phyloP scores from a whole-genome alignment of 2,797 vertebrate genomes.

The Echiichthys vipera region DNA sequence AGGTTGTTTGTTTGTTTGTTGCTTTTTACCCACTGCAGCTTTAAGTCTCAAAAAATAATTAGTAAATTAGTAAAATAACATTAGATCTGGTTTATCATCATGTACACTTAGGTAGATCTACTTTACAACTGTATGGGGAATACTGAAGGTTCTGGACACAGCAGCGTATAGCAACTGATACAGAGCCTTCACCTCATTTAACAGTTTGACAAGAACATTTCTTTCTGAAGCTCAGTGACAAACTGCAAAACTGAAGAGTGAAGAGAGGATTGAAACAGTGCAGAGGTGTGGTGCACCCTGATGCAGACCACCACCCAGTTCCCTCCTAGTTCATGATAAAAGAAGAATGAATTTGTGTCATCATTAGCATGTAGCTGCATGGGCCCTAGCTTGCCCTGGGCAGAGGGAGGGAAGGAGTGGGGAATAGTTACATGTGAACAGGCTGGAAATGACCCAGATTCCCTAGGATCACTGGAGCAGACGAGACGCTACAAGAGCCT shows the following conservation, averaged over 20 bases:
- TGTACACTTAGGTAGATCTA: neutral
- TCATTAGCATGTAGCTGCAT: constrained; percentile 77
- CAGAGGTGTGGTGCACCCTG: constrained; percentile 15
- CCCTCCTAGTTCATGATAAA: constrained; percentile 35
- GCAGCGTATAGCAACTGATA: constrained; percentile 6
- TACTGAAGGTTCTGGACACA: constrained; percentile 1
- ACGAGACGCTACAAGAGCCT: constrained; percentile 78
- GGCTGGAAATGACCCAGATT: constrained; percentile 88
- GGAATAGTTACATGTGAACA: constrained; percentile 77
- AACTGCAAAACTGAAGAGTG: constrained; percentile 15
- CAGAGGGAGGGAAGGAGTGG: constrained; percentile 72
- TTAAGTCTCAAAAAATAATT: too few relatives aligned
- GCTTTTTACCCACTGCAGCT: too few relatives aligned
- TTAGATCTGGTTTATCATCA: neutral
- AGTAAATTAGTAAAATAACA: constrained; percentile 10
- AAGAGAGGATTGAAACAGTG: constrained; percentile 16
- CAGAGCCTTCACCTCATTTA: constrained; percentile 8
- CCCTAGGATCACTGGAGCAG: constrained; percentile 81
- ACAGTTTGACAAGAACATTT: neutral
- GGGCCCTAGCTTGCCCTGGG: constrained; percentile 73
- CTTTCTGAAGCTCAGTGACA: constrained; percentile 17
- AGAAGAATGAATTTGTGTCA: constrained; percentile 61
- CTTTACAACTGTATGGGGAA: neutral
- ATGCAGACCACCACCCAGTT: constrained; percentile 22
- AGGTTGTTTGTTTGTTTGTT: too few relatives aligned